Evolutionary conservation across 2,888 invertebrate genomes (phyloP).

Genomic region (Chaitophorus viminalis): DNA sequence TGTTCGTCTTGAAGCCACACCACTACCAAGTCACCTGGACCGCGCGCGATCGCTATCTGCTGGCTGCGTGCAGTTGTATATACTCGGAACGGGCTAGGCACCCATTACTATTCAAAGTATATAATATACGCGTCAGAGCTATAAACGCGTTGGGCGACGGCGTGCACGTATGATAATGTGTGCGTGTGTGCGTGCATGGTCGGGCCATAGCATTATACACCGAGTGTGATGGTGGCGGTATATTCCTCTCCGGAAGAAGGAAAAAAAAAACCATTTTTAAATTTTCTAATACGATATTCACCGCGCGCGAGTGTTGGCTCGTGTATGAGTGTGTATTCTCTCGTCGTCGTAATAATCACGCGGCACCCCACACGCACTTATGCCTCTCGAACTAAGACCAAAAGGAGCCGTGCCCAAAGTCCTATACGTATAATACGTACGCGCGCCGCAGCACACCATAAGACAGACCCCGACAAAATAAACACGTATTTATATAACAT

Average conservation of each 20-base stretch:
- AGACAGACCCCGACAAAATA: background rate
- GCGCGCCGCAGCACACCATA: no score
- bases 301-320: background rate
- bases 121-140: background rate
- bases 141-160: background rate
- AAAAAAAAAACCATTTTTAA: background rate
- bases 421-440: background rate
- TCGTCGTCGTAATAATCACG: background rate
- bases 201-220: background rate
- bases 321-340: no score
- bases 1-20: no score
- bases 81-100: background rate
- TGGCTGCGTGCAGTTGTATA: background rate
- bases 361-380: no score
- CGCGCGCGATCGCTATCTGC: background rate
- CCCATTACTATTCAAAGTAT: background rate
- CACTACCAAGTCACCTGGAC: no score
- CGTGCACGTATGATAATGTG: no score
- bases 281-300: background rate
- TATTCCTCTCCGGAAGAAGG: no score
- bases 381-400: background rate
- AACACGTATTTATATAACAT: background rate
- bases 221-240: no score
- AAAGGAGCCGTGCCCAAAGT: conserved; percentile 3
- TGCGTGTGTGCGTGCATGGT: no score